Evolutionary conservation across 1,140 invertebrate genomes (phyloP), one percentile per base, ranked within the genome.

Genomic region (Aporrectodea caliginosa): DNA sequence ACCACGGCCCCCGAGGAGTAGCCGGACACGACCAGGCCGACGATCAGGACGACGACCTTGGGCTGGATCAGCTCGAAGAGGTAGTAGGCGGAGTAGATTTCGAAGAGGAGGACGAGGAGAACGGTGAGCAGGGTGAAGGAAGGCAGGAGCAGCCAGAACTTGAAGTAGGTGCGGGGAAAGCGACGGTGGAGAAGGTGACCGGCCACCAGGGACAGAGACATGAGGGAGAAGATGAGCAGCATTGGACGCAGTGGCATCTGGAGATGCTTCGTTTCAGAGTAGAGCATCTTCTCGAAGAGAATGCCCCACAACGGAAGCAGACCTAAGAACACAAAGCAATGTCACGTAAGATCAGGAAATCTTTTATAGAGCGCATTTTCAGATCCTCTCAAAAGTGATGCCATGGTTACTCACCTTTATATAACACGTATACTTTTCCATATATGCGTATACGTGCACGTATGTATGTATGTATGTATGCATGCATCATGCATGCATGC

Each of bases 301-400:
- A 78, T 78, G 27, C n/a, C 70, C 77, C 77, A 78, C 69, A 78
- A 27, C 16, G 77, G 77, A 32, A 78, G 68, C 69, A 78, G 29
- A 29, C n/a, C 77, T 78, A 69, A 27, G 31, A 78, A 69, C 27
- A 32, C 2, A 73, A 16, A 78, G 27, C n/a, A n/a, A n/a, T n/a
- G n/a, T n/a, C n/a, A n/a, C n/a, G n/a, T n/a, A n/a, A n/a, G n/a
- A n/a, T n/a, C n/a, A n/a, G n/a, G n/a, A n/a, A n/a, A n/a, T n/a
- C n/a, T n/a, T n/a, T n/a, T n/a, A n/a, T n/a, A n/a, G n/a, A n/a
- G n/a, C n/a, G n/a, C n/a, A n/a, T n/a, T n/a, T n/a, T n/a, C n/a
- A n/a, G n/a, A n/a, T n/a, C n/a, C n/a, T n/a, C n/a, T n/a, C n/a
- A n/a, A n/a, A n/a, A n/a, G n/a, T n/a, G n/a, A n/a, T n/a, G n/a